Conservation (phyloP, 2,113 vertebrate species). For the Erythrolamprus reginae region DNA sequence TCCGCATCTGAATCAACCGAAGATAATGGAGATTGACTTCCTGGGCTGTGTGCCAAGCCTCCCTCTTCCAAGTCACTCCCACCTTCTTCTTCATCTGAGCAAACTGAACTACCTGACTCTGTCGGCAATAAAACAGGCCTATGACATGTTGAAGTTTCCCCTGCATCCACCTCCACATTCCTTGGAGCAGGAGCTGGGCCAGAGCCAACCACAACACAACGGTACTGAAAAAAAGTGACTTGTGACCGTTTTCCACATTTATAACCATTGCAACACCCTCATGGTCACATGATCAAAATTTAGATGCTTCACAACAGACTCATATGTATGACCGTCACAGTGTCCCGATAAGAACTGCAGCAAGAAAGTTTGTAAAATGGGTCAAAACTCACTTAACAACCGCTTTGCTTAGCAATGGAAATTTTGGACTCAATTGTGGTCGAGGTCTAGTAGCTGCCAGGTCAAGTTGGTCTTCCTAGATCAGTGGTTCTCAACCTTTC, state of each 20-base stretch:
- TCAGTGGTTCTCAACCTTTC: too few species aligned
- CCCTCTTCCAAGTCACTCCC: too few species aligned
- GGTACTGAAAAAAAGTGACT: neutral
- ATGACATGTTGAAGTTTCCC: too few species aligned
- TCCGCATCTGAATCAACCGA: too few species aligned
- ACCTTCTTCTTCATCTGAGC: too few species aligned
- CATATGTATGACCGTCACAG: neutral
- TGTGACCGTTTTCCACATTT: neutral
- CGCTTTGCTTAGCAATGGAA: neutral
- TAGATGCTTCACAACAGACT: neutral
- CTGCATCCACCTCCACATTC: too few species aligned
- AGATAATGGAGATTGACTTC: too few species aligned
- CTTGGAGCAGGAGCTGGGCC: too few species aligned
- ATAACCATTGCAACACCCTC: neutral
- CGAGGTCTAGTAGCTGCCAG: neutral
- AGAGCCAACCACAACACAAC: too few species aligned
- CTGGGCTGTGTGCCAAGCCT: too few species aligned
- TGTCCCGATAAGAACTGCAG: neutral
- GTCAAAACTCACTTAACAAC: neutral
- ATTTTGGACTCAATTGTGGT: neutral
- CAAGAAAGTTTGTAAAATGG: neutral
- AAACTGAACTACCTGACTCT: too few species aligned
- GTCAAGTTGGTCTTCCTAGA: neutral
- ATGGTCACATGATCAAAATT: neutral
- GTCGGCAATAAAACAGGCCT: too few species aligned